Conservation (phyloP, 1,140 invertebrate species). For the Aphis gossypii region DNA sequence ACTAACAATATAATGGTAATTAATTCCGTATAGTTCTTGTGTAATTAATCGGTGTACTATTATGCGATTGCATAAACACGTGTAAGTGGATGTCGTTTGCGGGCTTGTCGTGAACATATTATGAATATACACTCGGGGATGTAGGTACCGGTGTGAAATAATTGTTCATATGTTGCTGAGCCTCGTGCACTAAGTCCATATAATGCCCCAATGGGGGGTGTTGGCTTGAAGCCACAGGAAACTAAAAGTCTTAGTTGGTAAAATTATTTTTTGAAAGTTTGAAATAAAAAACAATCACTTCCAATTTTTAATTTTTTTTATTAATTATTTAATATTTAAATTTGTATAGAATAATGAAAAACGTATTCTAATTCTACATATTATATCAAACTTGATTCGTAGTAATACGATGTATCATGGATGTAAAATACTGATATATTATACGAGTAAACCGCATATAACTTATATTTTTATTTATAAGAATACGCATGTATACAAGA, state of each 20-base stretch:
- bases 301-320: not conserved
- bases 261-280: not conserved
- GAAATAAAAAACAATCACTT: not conserved
- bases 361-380: too few relatives aligned
- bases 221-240: not conserved
- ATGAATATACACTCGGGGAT: constrained; percentile 11
- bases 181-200: not conserved
- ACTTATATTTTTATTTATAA: too few relatives aligned
- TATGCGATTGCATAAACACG: constrained; percentile 19
- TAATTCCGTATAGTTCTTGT: not conserved
- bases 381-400: too few relatives aligned
- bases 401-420: too few relatives aligned
- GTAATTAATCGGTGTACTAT: not conserved
- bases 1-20: not conserved
- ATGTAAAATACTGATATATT: too few relatives aligned
- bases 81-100: constrained; percentile 29
- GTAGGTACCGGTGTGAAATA: constrained; percentile 6
- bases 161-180: not conserved
- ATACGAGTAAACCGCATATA: too few relatives aligned
- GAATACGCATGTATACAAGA: too few relatives aligned
- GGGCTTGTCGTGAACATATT: not conserved
- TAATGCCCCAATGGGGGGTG: not conserved
- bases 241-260: not conserved
- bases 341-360: too few relatives aligned
- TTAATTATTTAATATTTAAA: not conserved